Base-by-base conservation (phyloP, 64 coral and sea anemone species). In the Porites lutea region DNA sequence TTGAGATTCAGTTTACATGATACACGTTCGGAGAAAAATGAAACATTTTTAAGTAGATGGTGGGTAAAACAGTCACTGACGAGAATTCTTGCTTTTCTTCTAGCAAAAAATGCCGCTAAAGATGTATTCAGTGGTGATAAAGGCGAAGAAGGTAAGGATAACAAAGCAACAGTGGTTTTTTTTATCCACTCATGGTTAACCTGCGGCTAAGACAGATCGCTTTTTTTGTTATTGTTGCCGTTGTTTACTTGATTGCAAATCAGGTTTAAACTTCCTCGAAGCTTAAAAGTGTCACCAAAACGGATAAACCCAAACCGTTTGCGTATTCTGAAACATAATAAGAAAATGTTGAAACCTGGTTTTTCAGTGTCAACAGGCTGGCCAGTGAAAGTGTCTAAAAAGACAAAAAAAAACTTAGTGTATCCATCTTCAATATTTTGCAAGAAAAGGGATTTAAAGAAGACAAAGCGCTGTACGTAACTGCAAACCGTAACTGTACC, bases 101-200 rank as follows among this genome's bases (percentile, higher is more conserved):
- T 85, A 96, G 95, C 82, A 27, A 96, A 96, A 71, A 89, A 91
- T 13, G 66, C 95, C 22, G 91, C 95, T 70, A 93, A 90, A 72
- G 95, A 96, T 96, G 91, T 96, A 15, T 96, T 96, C 55, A 80
- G 59, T 50, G 78, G 89, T 1, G 85, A 78, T 20, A 94, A 89
- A 21, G 77, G 76, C 16, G 82, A 95, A 53, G 76, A 74, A 87
- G 72, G 94, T 72, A 75, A 7, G 4, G 20, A 9, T 21, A 27
- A 73, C 27, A 37, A 37, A 37, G 27, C 27, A 37, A 37, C 27
- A 37, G 27, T 1, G 27, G 1, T 0, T 37, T 37, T 37, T 37
- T 37, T 37, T 37, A 37, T 0, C 27, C 27, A 37, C 27, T 37
- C 27, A 37, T 37, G 27, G 27, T 37, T 37, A 37, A 37, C 27